Evolutionary conservation across 2,888 invertebrate genomes (phyloP), one percentile per base, ranked within the genome.

Genomic region (Heliconius aoede): DNA sequence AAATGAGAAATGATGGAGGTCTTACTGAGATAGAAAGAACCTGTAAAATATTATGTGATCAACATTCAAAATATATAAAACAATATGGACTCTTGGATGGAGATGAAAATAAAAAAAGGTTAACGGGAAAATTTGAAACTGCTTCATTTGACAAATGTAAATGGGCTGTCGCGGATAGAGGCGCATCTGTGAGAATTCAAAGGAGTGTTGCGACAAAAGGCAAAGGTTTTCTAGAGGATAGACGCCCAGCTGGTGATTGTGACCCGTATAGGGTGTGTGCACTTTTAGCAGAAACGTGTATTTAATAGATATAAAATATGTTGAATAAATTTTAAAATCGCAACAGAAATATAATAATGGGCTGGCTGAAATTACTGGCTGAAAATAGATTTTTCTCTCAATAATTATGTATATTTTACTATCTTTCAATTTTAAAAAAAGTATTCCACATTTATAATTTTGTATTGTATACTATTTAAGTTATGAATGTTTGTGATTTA

Each of bases 71-170:
- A 73, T 98, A 98, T 89, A 99, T 99, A 88, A 96, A 96, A 86
- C 97, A 97, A 80, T 99, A 99, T 89, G 99, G 99, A 88, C 85
- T 89, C n/a, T 96, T 97, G 77, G 96, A 97, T 88, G 99, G 85
- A 4, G 96, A 96, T 87, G 99, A 99, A 93, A 99, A 99, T 91
- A 98, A 97, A 87, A 96, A 99, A 85, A 96, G 99, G 83, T 95
- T 99, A 72, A 99, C 98, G 18, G 99, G 99, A 67, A 96, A 95
- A 86, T 98, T 98, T 91, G 99, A 99, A 94, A 99, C 99, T 0
- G 98, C 99, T 77, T 97, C 97, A 61, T 99, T 98, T 86, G 97
- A 98, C 87, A 97, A 97, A 85, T 99, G 99, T 90, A 96, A 95
- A 81, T 95, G 96, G 87, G 98, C 97, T 68, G 97, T 99, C 3